Evolutionary conservation across 2,888 invertebrate species (phyloP), one percentile per base, ranked within the genome.

Genomic region (Eucera pruinosa): DNA sequence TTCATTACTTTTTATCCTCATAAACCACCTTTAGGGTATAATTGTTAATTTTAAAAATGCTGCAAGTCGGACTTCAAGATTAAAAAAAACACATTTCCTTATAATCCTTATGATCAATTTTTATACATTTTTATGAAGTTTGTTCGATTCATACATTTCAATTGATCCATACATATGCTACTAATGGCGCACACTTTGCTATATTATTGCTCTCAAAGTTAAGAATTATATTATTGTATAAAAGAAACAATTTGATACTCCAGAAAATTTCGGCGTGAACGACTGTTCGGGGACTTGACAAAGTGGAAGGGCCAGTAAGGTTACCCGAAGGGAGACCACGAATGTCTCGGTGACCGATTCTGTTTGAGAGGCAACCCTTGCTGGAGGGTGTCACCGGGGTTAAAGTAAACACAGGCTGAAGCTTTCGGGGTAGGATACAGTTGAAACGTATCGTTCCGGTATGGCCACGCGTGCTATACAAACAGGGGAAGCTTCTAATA

Each of bases 301-400:
- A 71, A 73, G 75, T 78, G 80, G 80, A 77, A 78, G 74, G 64
- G 70, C 67, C 54, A 27, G 77, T 71, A 67, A 83, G 77, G 81
- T 76, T 78, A 64, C 70, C 66, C 66, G 74, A 77, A 82, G 86
- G 74, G 82, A 78, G 79, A 61, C 71, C 77, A 74, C 82, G 88
- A 83, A 85, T 66, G 69, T 87, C 89, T 89, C 86, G 87, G 87
- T 88, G 89, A 89, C 89, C 89, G 90, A 90, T 88, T 89, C 88
- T 90, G 90, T 91, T 91, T 90, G 90, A 91, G 90, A 87, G 86
- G 88, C 88, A 87, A 90, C 90, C 90, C 90, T 90, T 89, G 90
- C 90, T 89, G 60, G 84, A 80, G 83, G 85, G 74, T 80, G 76
- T 74, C 70, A 73, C 36, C 66, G 73, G 86, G 88, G 87, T 88